A percentile compares a stretch with the other conserved stretches of the same genome.
These are phyloP conservation scores for Vanacampus margaritifer DNA, from an alignment of 2,113 vertebrate species.

Conservation along the genomic window DNA sequence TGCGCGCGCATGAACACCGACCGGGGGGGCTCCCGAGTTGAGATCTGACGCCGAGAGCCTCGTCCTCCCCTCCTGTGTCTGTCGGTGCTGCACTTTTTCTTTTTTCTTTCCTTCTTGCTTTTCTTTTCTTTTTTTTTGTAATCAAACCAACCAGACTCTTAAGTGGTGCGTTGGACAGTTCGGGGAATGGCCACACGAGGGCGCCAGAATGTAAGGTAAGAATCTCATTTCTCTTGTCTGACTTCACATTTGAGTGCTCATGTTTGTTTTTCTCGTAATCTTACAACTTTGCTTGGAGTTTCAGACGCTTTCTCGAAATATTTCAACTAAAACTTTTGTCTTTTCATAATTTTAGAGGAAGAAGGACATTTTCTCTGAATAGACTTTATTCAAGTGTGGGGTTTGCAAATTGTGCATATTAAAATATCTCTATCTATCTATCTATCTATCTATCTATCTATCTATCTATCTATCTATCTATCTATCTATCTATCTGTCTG, in stretches of 20 bases:
- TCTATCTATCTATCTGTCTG: no score
- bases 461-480: no score
- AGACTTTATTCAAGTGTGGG: no score
- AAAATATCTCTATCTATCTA: no score
- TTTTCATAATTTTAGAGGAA: no score
- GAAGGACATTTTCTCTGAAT: no score
- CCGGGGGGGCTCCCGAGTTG: slow-evolving; percentile 13
- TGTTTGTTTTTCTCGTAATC: neutral
- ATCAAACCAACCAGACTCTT: slow-evolving; percentile 38
- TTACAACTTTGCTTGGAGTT: neutral
- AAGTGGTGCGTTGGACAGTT: slow-evolving; percentile 24
- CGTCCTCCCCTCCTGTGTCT: neutral
- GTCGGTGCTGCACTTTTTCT: neutral
- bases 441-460: no score
- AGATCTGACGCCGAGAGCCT: slow-evolving; percentile 29
- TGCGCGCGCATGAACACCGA: neutral
- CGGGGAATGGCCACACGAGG: slow-evolving; percentile 40
- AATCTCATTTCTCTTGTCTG: neutral
- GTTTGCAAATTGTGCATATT: no score
- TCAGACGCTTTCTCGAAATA: no score
- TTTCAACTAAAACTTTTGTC: neutral
- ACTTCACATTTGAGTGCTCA: neutral
- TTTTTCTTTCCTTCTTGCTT: neutral
- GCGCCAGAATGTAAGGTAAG: slow-evolving; percentile 21
- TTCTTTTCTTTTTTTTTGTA: neutral